Conservation (phyloP, 1,140 invertebrate species). For the Neodiprion fabricii region DNA sequence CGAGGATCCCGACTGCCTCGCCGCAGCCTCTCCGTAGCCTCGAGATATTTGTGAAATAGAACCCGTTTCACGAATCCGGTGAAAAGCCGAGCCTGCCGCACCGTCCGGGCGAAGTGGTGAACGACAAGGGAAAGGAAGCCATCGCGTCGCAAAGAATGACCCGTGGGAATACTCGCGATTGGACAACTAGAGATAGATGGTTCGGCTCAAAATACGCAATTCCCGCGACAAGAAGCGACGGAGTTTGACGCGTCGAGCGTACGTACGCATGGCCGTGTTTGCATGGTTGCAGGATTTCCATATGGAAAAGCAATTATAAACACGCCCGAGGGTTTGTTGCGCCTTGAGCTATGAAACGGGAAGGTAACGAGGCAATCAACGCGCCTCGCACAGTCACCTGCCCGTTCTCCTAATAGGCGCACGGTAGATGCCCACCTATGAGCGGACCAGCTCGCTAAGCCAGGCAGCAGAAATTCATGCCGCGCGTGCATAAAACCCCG, state of each 20-base stretch:
- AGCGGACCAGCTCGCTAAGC: not conserved
- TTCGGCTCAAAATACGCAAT: not conserved
- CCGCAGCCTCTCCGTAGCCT: too few species aligned
- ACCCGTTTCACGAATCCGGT: too few species aligned
- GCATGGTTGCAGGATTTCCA: not conserved
- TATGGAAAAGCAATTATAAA: constrained; percentile 6
- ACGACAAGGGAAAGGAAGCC: too few species aligned
- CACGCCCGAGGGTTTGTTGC: not conserved
- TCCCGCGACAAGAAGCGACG: not conserved
- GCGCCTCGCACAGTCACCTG: constrained; percentile 1
- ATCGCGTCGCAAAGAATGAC: too few species aligned
- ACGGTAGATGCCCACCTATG: not conserved
- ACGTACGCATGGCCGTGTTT: not conserved
- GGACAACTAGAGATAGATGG: too few species aligned
- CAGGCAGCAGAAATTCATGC: not conserved
- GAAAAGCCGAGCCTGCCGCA: too few species aligned
- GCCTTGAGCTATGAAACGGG: not conserved
- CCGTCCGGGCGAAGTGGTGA: too few species aligned
- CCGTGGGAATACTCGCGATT: too few species aligned
- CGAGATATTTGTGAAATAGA: too few species aligned
- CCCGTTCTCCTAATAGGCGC: not conserved
- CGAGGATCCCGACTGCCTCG: too few species aligned
- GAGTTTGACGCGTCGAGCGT: not conserved
- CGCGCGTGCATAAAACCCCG: not conserved
- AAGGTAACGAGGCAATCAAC: constrained; percentile 7